A percentile compares a stretch with the other conserved stretches of the same genome.
phyloP scores from a whole-genome alignment of 2,888 invertebrate genomes.

The Aleiodes alternator region DNA sequence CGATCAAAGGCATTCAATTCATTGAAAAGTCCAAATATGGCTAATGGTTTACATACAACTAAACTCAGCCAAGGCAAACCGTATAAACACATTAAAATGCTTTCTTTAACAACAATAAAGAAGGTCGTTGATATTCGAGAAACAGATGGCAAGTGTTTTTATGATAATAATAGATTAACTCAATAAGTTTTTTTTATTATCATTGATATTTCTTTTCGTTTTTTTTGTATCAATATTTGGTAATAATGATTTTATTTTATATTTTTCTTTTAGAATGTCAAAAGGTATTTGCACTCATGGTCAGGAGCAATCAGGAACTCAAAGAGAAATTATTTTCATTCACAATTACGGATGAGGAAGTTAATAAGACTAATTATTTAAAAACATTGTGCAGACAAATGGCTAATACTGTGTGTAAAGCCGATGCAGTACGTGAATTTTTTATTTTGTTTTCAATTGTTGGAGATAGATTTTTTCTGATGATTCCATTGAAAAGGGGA shows the following conservation, averaged over 20 bases:
- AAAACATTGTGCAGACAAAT: slow-evolving; percentile 91
- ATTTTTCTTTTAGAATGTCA: slow-evolving; percentile 82
- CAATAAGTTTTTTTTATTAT: slow-evolving; percentile 1
- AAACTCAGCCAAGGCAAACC: slow-evolving; percentile 85
- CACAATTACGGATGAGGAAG: slow-evolving; percentile 88
- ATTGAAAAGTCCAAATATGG: slow-evolving; percentile 82
- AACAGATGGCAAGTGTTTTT: slow-evolving; percentile 81
- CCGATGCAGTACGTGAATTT: slow-evolving; percentile 87
- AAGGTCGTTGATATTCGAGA: slow-evolving; percentile 93
- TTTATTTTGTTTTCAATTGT: not conserved
- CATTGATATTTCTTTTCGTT: not conserved
- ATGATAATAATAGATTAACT: not conserved
- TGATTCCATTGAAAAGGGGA: no score
- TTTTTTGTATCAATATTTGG: slow-evolving; percentile 1
- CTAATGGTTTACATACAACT: slow-evolving; percentile 78
- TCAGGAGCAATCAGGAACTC: slow-evolving; percentile 88
- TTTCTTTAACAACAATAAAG: slow-evolving; percentile 92
- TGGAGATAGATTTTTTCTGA: no score
- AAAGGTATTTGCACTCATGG: slow-evolving; percentile 92
- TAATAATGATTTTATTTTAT: not conserved
- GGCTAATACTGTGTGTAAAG: slow-evolving; percentile 93
- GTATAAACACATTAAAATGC: slow-evolving; percentile 93
- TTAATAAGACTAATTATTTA: slow-evolving; percentile 88
- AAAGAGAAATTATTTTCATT: slow-evolving; percentile 94
- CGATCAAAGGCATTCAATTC: slow-evolving; percentile 86